A percentile compares a stretch with the other conserved stretches of the same genome.
Conservation (phyloP, 2,888 invertebrate species). For the Prenolepis imparis region DNA sequence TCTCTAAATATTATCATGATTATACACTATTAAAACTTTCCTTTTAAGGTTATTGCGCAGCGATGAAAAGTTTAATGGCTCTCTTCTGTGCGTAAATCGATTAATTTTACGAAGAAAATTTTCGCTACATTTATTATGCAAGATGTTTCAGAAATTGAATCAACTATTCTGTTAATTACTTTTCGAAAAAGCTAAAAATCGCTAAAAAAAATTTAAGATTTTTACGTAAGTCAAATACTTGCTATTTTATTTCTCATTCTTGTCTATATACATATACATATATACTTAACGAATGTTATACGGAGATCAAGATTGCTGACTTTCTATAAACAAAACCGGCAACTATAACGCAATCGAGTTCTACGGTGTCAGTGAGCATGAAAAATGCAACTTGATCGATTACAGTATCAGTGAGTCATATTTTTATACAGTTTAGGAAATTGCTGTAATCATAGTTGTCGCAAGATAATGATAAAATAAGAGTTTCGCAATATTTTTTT, state of each 20-base stretch:
- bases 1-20: neutral
- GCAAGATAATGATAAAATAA: neutral
- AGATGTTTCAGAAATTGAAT: neutral
- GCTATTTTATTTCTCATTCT: neutral
- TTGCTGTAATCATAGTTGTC: conserved; percentile 32
- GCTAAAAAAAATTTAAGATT: neutral
- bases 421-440: conserved; percentile 26
- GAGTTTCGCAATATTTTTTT: neutral
- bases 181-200: neutral
- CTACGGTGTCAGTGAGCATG: conserved; percentile 48
- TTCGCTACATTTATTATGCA: neutral
- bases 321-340: conserved; percentile 31
- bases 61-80: conserved; percentile 24
- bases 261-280: neutral
- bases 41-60: conserved; percentile 23
- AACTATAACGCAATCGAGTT: conserved; percentile 9
- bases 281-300: neutral
- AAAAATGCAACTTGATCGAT: conserved; percentile 56
- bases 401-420: conserved; percentile 17
- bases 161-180: neutral
- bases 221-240: neutral
- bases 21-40: conserved; percentile 8
- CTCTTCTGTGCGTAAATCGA: neutral
- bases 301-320: conserved; percentile 13
- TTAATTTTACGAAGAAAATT: conserved; percentile 28